Evolutionary conservation across 2,797 vertebrate species (phyloP), one percentile per base, ranked within the genome.

Genomic region (Urosaurus nigricauda): DNA sequence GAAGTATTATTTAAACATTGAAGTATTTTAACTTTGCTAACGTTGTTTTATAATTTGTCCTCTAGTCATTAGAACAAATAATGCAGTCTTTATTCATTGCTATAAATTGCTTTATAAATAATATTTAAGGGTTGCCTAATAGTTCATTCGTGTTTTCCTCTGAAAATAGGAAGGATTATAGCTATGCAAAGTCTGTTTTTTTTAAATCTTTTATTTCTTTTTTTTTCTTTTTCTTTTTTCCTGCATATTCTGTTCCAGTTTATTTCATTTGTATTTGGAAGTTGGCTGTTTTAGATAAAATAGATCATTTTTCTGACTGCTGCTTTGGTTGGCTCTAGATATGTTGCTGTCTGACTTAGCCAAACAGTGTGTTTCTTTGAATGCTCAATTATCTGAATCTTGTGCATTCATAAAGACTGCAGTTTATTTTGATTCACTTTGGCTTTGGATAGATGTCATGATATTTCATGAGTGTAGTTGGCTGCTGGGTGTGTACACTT

Each of bases 381-480:
- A 51, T 3, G 86, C 74, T 37, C 1, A 32, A 79, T 88, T 88
- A 68, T 70, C 70, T 85, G 89, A 85, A 4, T 3, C 1, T 26
- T 86, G 2, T 86, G 43, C 90, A 87, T 91, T 92, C 63, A 88
- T 91, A 87, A 74, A 78, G 68, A 84, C 12, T 88, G 74, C 3
- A 90, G 58, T 88, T 85, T 26, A 88, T 68, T 85, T 84, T 35
- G 14, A 14, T 90, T 85, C 56, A 37, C 43, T 89, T 83, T 60
- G 21, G 40, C 29, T 84, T 43, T 13, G 56, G 16, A 75, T 26
- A 79, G 17, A 85, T 29, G 21, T 70, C 43, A 63, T 65, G 58
- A 53, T 53, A 16, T 77, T 88, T 19, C 47, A 68, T 53, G 4
- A 83, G 58, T 35, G 19, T 37, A 51, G 63, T 68, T 81, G 58